Evolutionary conservation across 2,113 vertebrate genomes (phyloP).

Genomic region (Oophaga pumilio): DNA sequence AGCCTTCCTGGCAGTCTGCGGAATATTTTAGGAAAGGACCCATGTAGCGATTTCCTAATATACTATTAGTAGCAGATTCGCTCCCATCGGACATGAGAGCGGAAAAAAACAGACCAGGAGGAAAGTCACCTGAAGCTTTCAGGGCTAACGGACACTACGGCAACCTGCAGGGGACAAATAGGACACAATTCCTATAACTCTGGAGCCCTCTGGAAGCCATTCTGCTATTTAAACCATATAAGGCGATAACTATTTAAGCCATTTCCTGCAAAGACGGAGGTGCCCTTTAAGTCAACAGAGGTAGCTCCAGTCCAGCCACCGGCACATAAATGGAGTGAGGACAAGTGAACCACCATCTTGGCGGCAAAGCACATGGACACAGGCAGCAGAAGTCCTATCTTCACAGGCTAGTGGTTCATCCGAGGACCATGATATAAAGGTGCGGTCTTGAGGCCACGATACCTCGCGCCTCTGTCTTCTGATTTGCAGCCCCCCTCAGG

Average conservation of each 20-base stretch:
- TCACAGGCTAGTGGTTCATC: constrained; percentile 19
- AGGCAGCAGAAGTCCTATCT: constrained; percentile 19
- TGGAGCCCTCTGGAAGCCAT: background rate
- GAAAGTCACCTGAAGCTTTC: background rate
- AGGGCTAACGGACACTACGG: background rate
- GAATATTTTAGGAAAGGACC: background rate
- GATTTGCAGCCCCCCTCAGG: background rate
- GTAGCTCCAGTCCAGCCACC: background rate
- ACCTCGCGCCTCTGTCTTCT: background rate
- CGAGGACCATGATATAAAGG: background rate
- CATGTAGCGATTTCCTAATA: background rate
- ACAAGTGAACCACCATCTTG: background rate
- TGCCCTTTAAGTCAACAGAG: background rate
- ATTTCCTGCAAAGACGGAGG: background rate
- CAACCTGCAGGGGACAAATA: background rate
- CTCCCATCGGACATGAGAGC: background rate
- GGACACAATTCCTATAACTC: background rate
- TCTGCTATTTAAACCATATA: background rate
- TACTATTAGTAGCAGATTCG: background rate
- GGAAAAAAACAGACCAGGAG: background rate
- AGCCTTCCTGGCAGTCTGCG: background rate
- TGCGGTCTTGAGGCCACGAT: background rate
- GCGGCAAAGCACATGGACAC: background rate
- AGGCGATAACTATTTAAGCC: background rate
- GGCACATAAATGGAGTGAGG: background rate